Evolutionary conservation across 2,113 vertebrate genomes (phyloP).

Genomic region (Dasyornis broadbenti): DNA sequence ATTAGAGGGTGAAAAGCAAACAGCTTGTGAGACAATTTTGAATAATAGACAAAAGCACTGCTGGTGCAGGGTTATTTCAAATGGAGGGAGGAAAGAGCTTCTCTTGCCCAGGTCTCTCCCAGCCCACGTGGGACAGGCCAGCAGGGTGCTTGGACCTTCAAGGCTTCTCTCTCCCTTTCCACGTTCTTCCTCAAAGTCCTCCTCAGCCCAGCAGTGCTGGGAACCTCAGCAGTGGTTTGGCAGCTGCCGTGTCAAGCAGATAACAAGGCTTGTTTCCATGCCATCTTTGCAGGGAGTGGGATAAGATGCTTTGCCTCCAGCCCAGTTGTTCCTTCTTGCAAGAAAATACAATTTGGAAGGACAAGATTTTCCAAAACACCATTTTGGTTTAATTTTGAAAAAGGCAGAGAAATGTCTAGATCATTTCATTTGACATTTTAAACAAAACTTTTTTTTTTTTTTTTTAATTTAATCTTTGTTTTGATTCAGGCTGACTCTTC

Average conservation of each 20-base stretch:
- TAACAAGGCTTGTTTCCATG: not conserved
- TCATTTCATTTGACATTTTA: not conserved
- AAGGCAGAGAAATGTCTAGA: not conserved
- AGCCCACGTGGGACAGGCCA: not conserved
- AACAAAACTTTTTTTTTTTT: not conserved
- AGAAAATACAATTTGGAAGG: not conserved
- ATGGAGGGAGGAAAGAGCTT: not conserved
- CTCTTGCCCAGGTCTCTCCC: not conserved
- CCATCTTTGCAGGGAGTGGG: not conserved
- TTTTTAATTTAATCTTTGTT: not conserved
- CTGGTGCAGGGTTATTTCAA: not conserved
- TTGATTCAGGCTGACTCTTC: constrained; percentile 15
- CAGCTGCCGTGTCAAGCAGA: not conserved
- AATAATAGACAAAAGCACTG: not conserved
- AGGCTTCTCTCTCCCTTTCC: not conserved
- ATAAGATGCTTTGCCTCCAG: not conserved
- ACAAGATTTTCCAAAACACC: not conserved
- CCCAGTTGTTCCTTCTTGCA: not conserved
- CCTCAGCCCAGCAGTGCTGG: not conserved
- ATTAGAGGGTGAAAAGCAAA: not conserved
- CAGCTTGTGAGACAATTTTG: not conserved
- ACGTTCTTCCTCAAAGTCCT: not conserved
- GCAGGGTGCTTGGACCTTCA: not conserved
- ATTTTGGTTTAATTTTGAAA: not conserved
- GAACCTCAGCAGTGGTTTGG: not conserved